Evolutionary conservation across 2,113 vertebrate species (phyloP).

Genomic region (Gnathonemus echidnorhynchus): DNA sequence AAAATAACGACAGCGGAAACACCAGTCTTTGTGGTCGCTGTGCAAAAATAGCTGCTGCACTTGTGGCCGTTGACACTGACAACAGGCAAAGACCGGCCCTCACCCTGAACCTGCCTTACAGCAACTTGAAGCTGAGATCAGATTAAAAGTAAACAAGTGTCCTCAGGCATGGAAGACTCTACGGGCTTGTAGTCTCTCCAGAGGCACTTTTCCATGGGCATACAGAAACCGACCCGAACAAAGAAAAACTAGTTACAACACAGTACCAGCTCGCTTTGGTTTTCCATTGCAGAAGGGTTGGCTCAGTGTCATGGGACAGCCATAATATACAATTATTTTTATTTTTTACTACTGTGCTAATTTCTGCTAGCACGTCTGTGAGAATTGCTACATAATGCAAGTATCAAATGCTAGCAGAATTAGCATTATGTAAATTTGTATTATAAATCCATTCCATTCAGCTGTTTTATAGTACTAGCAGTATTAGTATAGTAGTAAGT

Average conservation of each 20-base stretch:
- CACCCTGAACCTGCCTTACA: not conserved
- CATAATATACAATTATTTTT: not conserved
- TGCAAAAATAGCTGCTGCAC: conserved; percentile 29
- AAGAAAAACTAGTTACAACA: not conserved
- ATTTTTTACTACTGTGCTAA: not conserved
- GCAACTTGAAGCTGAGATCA: not conserved
- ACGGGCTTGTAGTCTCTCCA: not conserved
- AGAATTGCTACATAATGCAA: not conserved
- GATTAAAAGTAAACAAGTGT: not conserved
- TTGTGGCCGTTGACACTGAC: not conserved
- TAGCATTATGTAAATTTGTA: not conserved
- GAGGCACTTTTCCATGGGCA: not conserved
- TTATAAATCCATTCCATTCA: not conserved
- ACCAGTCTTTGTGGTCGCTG: not conserved
- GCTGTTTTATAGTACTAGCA: not conserved
- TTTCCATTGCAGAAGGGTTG: not conserved
- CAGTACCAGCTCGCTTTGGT: not conserved
- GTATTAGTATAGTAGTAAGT: not conserved
- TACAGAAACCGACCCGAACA: not conserved
- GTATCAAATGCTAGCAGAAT: not conserved
- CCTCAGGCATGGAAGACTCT: not conserved
- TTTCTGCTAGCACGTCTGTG: not conserved
- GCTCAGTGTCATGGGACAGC: not conserved
- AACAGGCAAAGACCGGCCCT: not conserved
- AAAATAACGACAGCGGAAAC: conserved; percentile 14